Conservation (phyloP, 2,113 vertebrate species). For the Nyctereutes procyonoides region DNA sequence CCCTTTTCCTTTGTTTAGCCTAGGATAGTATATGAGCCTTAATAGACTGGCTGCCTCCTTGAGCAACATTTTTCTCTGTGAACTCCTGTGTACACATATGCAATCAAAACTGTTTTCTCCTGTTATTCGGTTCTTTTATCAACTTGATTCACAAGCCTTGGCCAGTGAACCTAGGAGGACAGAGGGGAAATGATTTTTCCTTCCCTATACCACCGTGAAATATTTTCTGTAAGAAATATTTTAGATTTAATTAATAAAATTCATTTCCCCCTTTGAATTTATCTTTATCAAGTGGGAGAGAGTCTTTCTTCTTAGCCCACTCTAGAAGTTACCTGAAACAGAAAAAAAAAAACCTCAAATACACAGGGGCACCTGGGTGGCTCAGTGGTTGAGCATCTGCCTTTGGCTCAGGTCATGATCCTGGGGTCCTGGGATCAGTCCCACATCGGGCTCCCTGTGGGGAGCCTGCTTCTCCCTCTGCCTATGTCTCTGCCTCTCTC, state of each 20-base stretch:
- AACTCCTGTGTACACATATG: neutral
- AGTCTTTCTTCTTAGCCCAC: neutral
- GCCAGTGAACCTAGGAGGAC: neutral
- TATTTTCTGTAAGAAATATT: slow-evolving; percentile 30
- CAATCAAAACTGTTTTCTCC: neutral
- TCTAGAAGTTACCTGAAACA: neutral
- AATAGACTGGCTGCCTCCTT: neutral
- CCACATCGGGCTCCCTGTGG: too few relatives aligned
- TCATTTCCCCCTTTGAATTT: neutral
- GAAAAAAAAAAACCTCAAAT: neutral
- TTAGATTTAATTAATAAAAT: slow-evolving; percentile 2
- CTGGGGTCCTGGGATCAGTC: too few relatives aligned
- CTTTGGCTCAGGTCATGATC: too few relatives aligned
- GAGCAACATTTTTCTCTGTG: neutral
- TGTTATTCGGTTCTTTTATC: neutral
- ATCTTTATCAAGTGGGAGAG: slow-evolving; percentile 6
- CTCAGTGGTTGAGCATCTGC: too few relatives aligned
- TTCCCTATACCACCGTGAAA: neutral
- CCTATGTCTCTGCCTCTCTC: too few relatives aligned
- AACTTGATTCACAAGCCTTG: neutral
- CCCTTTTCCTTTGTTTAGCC: neutral
- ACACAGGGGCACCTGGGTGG: too few relatives aligned
- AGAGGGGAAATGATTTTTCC: neutral
- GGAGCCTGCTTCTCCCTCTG: too few relatives aligned
- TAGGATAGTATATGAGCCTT: neutral